These are phyloP conservation scores for Leptinotarsa peninsularis DNA, from an alignment of 2,888 invertebrate species.

Conservation along the genomic window DNA sequence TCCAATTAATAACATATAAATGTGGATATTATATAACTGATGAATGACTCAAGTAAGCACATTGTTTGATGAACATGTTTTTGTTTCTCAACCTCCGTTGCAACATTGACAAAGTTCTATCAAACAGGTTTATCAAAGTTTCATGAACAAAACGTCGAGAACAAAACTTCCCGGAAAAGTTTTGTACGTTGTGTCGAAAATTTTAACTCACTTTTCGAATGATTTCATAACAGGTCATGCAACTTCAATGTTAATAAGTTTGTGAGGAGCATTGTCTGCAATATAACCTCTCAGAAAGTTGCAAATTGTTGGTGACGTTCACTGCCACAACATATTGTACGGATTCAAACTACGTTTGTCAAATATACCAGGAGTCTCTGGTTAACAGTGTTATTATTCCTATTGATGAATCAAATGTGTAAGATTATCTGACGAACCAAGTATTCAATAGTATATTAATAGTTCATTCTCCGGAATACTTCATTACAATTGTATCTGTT, in stretches of 20 bases:
- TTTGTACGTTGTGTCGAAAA: background rate
- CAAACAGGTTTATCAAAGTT: background rate
- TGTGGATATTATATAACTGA: no score
- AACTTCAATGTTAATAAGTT: background rate
- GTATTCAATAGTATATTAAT: no score
- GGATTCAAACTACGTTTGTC: background rate
- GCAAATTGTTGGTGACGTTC: background rate
- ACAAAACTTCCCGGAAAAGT: background rate
- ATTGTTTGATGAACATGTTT: no score
- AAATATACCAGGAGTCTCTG: no score
- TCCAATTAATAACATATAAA: no score
- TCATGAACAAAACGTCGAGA: background rate
- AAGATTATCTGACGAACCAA: no score
- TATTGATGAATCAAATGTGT: no score
- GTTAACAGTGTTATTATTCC: no score
- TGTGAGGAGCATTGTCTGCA: conserved; percentile 4
- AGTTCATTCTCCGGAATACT: no score
- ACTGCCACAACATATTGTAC: background rate
- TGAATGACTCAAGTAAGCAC: no score
- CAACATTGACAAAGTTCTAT: background rate
- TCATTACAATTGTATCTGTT: no score
- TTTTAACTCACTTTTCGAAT: background rate
- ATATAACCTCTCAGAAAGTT: background rate
- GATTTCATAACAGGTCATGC: background rate
- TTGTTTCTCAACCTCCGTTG: no score